phyloP scores from a whole-genome alignment of 2,888 invertebrate species.

The Lycia hirtaria region DNA sequence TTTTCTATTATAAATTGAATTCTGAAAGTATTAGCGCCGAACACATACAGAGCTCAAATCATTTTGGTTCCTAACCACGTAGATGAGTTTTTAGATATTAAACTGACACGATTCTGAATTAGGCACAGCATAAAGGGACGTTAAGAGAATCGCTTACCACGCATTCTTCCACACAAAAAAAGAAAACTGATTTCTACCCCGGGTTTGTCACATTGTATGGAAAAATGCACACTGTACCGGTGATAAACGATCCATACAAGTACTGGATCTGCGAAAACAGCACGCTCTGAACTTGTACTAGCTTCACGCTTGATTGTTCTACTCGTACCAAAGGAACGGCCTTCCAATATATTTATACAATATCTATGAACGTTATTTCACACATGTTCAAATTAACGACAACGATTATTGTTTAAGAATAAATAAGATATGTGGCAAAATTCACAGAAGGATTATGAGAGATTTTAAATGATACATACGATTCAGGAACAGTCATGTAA shows the following conservation, averaged over 20 bases:
- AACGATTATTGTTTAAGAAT: constrained; percentile 16
- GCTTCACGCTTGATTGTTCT: constrained; percentile 25
- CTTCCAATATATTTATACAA: constrained; percentile 15
- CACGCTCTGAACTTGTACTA: constrained; percentile 28
- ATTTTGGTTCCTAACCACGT: too few relatives aligned
- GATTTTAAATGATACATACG: background rate
- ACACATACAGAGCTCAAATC: too few relatives aligned
- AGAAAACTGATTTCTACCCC: too few relatives aligned
- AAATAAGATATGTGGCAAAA: constrained; percentile 12
- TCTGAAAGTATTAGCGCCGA: too few relatives aligned
- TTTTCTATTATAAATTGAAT: too few relatives aligned
- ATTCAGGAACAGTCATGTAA: background rate
- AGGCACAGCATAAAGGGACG: background rate
- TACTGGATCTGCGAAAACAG: constrained; percentile 32
- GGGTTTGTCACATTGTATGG: too few relatives aligned
- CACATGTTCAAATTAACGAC: constrained; percentile 17
- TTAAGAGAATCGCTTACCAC: too few relatives aligned
- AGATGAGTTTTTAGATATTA: too few relatives aligned
- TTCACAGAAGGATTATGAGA: constrained; percentile 3
- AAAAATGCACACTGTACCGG: too few relatives aligned
- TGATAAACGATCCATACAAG: too few relatives aligned
- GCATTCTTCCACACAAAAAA: too few relatives aligned
- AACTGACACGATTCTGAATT: too few relatives aligned
- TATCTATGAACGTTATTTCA: constrained; percentile 20
- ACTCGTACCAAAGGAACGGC: constrained; percentile 12